phyloP scores from a whole-genome alignment of 2,113 vertebrate genomes.

The Anthoscopus minutus region DNA sequence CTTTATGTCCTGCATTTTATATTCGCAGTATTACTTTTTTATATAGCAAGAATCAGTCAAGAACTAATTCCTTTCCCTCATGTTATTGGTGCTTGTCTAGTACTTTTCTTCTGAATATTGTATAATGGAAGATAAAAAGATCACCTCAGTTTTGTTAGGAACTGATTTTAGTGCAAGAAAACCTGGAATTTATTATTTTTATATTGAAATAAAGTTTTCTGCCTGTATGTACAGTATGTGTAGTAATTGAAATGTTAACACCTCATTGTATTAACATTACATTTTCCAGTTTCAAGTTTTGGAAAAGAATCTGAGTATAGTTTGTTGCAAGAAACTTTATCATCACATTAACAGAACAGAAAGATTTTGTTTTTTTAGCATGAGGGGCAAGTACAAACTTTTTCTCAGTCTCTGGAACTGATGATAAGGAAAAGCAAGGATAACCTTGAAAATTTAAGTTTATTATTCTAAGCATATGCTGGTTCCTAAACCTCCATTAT shows the following conservation, averaged over 20 bases:
- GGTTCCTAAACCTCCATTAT: neutral
- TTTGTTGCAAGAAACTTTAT: neutral
- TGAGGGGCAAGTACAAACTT: neutral
- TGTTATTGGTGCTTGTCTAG: neutral
- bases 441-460: neutral
- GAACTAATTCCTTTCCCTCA: fast-evolving
- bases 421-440: neutral
- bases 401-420: neutral
- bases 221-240: neutral
- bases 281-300: neutral
- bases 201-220: neutral
- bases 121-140: neutral
- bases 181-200: neutral
- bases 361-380: neutral
- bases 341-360: neutral
- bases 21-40: neutral
- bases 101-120: neutral
- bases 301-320: neutral
- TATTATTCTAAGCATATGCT: neutral
- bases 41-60: neutral
- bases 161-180: neutral
- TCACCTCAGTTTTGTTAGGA: neutral
- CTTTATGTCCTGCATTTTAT: neutral
- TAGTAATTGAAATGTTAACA: neutral
- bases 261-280: neutral